Evolutionary conservation across 1,140 invertebrate genomes (phyloP).

Genomic region (Euschistus heros): DNA sequence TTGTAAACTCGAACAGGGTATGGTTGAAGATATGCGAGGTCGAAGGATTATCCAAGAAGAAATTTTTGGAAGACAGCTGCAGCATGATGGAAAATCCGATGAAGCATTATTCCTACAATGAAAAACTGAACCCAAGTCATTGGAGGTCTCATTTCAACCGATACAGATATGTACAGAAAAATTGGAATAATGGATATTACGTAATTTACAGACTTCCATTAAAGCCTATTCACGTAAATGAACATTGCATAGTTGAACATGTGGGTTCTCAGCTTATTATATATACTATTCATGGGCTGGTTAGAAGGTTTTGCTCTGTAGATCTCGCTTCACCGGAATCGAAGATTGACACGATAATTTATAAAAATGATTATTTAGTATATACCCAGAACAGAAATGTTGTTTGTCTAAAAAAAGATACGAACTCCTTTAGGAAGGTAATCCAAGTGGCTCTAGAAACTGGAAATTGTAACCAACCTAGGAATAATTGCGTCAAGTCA

Average conservation of each 20-base stretch:
- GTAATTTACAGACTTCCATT: not conserved
- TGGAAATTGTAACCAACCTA: not conserved
- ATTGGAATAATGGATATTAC: not conserved
- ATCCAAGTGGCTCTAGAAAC: not conserved
- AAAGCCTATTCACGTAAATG: not conserved
- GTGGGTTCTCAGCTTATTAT: not conserved
- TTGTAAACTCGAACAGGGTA: not conserved
- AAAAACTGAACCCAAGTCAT: not conserved
- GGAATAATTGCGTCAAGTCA: not conserved
- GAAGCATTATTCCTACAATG: not conserved
- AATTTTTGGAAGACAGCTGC: not conserved
- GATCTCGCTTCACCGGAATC: not conserved
- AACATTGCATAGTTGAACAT: not conserved
- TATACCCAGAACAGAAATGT: not conserved
- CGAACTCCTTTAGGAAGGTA: not conserved
- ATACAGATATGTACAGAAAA: not conserved
- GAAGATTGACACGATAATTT: not conserved
- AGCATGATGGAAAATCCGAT: not conserved
- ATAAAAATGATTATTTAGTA: not conserved
- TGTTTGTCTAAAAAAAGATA: not conserved
- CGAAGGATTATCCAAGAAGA: not conserved
- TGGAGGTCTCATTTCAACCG: slow-evolving; percentile 7
- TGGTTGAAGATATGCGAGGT: slow-evolving; percentile 4
- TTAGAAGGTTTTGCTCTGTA: not conserved
- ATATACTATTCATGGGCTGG: not conserved